Evolutionary conservation across 1,140 invertebrate species (phyloP).

Genomic region (Bombus sibiricus): DNA sequence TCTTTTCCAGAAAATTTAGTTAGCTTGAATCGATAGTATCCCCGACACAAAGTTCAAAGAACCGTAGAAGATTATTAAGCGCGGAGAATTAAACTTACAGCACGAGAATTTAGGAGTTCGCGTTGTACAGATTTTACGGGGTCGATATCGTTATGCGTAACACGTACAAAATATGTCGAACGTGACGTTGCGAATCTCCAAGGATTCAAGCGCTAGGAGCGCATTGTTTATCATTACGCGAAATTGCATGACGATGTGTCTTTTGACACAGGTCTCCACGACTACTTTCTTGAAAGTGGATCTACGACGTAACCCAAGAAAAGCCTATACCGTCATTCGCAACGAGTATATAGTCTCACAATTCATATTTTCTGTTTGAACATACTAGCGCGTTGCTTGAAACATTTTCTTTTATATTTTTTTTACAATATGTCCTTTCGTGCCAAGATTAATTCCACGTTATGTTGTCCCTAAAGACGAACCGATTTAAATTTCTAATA

Average conservation of each 20-base stretch:
- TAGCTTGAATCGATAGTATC: no score
- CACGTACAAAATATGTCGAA: constrained; percentile 7
- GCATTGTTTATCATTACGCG: constrained; percentile 18
- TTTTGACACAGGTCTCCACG: background rate
- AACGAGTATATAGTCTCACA: no score
- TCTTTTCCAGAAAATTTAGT: no score
- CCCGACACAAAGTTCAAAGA: no score
- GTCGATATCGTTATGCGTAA: background rate
- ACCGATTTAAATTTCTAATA: background rate
- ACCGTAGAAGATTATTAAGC: background rate
- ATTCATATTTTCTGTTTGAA: background rate
- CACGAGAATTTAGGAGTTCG: no score
- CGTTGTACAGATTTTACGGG: background rate
- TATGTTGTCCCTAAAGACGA: background rate
- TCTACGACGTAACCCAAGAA: background rate
- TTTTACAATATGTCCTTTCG: background rate
- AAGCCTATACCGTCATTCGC: background rate
- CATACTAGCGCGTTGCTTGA: background rate
- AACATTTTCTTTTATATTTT: background rate
- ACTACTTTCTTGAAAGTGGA: background rate
- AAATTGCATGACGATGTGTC: constrained; percentile 2
- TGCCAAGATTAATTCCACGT: no score
- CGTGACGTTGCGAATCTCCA: constrained; percentile 1
- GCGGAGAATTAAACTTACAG: background rate
- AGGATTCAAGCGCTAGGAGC: background rate